Conservation (phyloP, 2,113 vertebrate genomes). For the Pollachius pollachius region DNA sequence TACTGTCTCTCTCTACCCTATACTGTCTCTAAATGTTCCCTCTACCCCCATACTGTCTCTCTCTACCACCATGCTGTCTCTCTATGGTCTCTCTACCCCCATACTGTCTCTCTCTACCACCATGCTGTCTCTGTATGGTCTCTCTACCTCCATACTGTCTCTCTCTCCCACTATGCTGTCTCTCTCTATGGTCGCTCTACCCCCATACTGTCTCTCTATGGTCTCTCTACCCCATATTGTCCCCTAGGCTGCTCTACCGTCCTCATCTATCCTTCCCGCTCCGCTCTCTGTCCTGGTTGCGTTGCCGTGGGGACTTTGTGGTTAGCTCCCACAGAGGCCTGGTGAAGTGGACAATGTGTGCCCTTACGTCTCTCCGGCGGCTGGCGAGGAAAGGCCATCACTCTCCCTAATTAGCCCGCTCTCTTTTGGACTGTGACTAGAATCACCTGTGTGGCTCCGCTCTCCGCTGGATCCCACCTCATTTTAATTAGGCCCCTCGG, state of each 20-base stretch:
- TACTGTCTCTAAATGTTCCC: too few relatives aligned
- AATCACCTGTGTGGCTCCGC: conserved; percentile 84
- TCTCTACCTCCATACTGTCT: too few relatives aligned
- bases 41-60: too few relatives aligned
- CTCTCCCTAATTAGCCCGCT: conserved; percentile 91
- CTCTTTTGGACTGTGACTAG: conserved; percentile 81
- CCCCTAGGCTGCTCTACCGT: not conserved
- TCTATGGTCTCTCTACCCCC: too few relatives aligned
- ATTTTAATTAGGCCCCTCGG: conserved; percentile 92
- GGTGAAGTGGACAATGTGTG: conserved; percentile 74
- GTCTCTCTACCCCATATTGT: conserved; percentile 8
- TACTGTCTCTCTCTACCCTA: too few relatives aligned
- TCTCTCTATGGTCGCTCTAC: too few relatives aligned
- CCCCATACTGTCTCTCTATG: too few relatives aligned
- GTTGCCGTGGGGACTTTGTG: conserved; percentile 47
- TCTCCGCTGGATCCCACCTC: conserved; percentile 80
- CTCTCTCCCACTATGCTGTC: too few relatives aligned
- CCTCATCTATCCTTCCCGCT: conserved; percentile 17
- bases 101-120: too few relatives aligned
- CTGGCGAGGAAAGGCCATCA: conserved; percentile 88
- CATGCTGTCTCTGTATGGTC: too few relatives aligned
- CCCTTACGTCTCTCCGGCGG: conserved; percentile 69
- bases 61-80: too few relatives aligned
- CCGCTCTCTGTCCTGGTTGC: conserved; percentile 31
- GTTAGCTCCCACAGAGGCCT: not conserved